phyloP scores from a whole-genome alignment of 2,797 vertebrate species.

The Phyllotis vaccarum region DNA sequence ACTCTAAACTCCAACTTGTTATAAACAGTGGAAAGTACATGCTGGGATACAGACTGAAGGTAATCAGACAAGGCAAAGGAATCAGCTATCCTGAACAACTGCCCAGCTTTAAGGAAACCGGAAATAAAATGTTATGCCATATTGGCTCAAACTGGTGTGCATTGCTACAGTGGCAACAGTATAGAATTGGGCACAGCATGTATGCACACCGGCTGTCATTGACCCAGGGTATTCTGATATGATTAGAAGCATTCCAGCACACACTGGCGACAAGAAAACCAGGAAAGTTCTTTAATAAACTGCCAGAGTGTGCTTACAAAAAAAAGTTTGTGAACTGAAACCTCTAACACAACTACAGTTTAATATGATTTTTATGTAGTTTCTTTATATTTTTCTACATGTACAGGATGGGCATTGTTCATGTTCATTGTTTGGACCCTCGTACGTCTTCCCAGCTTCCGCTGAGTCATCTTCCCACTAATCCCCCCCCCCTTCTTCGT shows the following conservation, averaged over 20 bases:
- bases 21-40: too few species aligned
- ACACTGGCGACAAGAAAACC: not conserved
- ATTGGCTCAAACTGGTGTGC: not conserved
- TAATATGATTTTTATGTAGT: not conserved
- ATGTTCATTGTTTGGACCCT: not conserved
- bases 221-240: not conserved
- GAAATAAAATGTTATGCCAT: not conserved
- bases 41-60: not conserved
- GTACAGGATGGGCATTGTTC: not conserved
- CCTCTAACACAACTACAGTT: not conserved
- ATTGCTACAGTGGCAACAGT: not conserved
- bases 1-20: not conserved
- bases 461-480: not conserved
- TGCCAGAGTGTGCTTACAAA: not conserved
- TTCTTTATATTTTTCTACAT: not conserved
- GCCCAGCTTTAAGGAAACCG: not conserved
- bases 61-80: not conserved
- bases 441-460: fast-evolving
- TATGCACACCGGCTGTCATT: too few species aligned
- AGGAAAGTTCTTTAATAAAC: not conserved
- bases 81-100: not conserved
- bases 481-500: not conserved
- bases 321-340: not conserved
- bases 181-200: not conserved
- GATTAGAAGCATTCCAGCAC: not conserved